phyloP scores from a whole-genome alignment of 2,797 vertebrate genomes.

The Saxicola maurus region DNA sequence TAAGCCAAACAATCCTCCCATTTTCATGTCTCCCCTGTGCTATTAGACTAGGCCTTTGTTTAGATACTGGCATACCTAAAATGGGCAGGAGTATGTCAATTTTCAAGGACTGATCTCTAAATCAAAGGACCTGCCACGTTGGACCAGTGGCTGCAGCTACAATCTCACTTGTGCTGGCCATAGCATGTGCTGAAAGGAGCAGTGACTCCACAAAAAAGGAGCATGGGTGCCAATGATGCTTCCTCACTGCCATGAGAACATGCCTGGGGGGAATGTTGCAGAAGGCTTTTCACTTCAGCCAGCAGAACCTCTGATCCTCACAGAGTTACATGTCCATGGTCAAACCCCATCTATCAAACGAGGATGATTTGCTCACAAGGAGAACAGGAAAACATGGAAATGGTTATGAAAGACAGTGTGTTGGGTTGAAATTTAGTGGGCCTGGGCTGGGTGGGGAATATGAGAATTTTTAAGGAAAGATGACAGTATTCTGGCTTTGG shows the following conservation, averaged over 20 bases:
- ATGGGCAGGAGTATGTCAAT: not conserved
- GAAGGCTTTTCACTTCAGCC: not conserved
- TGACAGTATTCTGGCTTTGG: not conserved
- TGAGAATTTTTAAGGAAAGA: not conserved
- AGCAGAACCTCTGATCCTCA: not conserved
- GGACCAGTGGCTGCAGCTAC: not conserved
- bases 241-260: not conserved
- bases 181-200: not conserved
- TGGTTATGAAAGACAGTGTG: not conserved
- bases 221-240: not conserved
- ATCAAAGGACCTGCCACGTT: rapidly evolving
- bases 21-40: not conserved
- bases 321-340: not conserved
- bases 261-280: not conserved
- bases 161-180: not conserved
- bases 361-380: not conserved
- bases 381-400: not conserved
- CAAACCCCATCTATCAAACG: not conserved
- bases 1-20: not conserved
- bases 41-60: not conserved
- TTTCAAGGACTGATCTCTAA: not conserved
- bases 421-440: not conserved
- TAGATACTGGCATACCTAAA: not conserved
- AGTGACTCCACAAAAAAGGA: not conserved
- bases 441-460: not conserved